Evolutionary conservation across 2,888 invertebrate species (phyloP).

Genomic region (Ochropleura plecta): DNA sequence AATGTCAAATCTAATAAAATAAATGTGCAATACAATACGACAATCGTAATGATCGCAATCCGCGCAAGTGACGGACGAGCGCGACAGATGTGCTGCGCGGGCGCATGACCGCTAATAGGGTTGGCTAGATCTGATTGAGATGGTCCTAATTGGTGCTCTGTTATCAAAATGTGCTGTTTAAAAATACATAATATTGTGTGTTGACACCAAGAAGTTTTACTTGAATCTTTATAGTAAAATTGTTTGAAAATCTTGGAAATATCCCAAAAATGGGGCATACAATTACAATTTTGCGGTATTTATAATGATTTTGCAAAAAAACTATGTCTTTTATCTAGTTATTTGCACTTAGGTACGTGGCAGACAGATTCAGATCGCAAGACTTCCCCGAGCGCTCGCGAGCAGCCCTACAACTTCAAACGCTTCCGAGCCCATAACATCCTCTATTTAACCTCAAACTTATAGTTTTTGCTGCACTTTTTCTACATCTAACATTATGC

Average conservation of each 20-base stretch:
- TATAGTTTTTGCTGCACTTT: slow-evolving; percentile 82
- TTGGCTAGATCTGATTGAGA: slow-evolving; percentile 56
- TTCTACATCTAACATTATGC: slow-evolving; percentile 89
- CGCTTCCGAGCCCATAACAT: slow-evolving; percentile 73
- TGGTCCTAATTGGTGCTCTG: slow-evolving; percentile 13
- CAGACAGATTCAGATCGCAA: not conserved
- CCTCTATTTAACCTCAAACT: slow-evolving; percentile 86
- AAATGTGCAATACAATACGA: slow-evolving; percentile 40
- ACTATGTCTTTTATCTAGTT: not conserved
- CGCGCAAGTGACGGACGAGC: slow-evolving; percentile 73
- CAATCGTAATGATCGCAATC: slow-evolving; percentile 54
- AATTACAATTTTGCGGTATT: not conserved
- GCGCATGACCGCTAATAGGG: slow-evolving; percentile 72
- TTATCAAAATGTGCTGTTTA: not conserved
- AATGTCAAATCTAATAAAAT: slow-evolving; percentile 49
- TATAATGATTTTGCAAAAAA: not conserved
- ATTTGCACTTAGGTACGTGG: not conserved
- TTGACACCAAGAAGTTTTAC: not conserved
- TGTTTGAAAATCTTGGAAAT: not conserved
- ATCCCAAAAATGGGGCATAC: not conserved
- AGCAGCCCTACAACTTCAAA: slow-evolving; percentile 66
- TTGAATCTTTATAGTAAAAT: not conserved
- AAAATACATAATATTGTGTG: not conserved
- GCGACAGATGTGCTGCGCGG: slow-evolving; percentile 81
- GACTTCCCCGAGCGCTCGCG: not conserved